These are phyloP conservation scores for Mungos mungo DNA, from an alignment of 2,113 vertebrate genomes.

Conservation along the genomic window DNA sequence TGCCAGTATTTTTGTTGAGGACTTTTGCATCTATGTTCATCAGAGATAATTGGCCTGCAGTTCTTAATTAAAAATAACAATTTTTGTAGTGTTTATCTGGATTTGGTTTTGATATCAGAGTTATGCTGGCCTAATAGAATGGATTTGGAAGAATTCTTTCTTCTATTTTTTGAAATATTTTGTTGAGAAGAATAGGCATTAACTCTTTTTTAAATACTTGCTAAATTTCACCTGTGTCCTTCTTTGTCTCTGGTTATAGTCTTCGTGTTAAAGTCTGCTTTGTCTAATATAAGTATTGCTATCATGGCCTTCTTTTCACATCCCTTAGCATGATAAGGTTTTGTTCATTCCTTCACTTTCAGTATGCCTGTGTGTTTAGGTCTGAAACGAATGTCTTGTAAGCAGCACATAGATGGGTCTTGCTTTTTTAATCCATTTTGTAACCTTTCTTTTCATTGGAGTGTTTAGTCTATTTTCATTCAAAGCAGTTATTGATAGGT, in stretches of 20 bases:
- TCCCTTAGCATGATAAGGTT: not conserved
- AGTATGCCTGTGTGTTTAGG: not conserved
- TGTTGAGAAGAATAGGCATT: not conserved
- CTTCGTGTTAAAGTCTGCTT: not conserved
- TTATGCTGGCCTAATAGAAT: not conserved
- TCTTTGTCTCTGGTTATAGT: not conserved
- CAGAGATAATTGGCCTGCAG: not conserved
- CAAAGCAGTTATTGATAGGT: not conserved
- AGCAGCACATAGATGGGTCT: not conserved
- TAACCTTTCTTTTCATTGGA: not conserved
- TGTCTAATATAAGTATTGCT: not conserved
- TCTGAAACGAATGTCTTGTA: not conserved
- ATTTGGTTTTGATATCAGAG: not conserved
- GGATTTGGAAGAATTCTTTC: not conserved
- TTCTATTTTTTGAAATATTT: not conserved
- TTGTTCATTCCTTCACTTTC: not conserved
- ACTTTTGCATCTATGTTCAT: not conserved
- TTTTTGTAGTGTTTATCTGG: not conserved
- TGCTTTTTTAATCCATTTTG: not conserved
- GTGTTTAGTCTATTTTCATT: not conserved
- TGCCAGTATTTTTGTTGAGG: not conserved
- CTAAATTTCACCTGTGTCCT: not conserved
- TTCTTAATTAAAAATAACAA: not conserved
- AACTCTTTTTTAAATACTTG: not conserved
- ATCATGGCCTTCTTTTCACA: not conserved